Percentiles rank a stretch among this genome's conserved stretches.
phyloP scores from a whole-genome alignment of 2,888 invertebrate genomes.

The Coleophora flavipennella region DNA sequence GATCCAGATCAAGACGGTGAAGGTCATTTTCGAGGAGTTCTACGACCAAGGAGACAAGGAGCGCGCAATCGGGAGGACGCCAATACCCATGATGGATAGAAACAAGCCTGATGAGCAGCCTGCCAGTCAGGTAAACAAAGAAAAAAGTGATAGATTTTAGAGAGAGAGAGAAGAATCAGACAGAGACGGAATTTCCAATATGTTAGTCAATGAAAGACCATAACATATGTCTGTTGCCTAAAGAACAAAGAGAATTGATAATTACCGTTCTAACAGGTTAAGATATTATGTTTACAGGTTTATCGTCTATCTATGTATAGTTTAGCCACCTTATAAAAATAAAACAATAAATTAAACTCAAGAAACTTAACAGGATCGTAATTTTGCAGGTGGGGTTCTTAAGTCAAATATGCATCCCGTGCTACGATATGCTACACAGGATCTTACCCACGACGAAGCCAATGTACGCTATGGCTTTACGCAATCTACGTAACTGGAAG shows the following conservation, averaged over 20 bases:
- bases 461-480: conserved; percentile 76
- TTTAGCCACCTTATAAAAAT: no score
- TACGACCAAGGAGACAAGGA: conserved; percentile 86
- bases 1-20: conserved; percentile 84
- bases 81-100: conserved; percentile 88
- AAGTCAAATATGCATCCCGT: conserved; percentile 85
- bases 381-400: conserved; percentile 81
- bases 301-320: no score
- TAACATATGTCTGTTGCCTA: no score
- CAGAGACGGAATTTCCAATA: no score
- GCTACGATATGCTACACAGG: conserved; percentile 78
- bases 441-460: conserved; percentile 81
- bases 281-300: no score
- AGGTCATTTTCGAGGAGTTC: conserved; percentile 87
- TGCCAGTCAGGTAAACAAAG: conserved; percentile 77
- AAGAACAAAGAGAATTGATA: no score
- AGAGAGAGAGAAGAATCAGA: no score
- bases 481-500: conserved; percentile 58
- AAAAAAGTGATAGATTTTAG: no score
- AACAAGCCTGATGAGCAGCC: conserved; percentile 81
- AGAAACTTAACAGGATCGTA: background rate
- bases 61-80: conserved; percentile 75
- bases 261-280: no score
- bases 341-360: no score
- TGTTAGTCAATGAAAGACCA: no score